These are phyloP conservation scores for Rhyzopertha dominica DNA, from an alignment of 1,140 invertebrate genomes.

Conservation along the genomic window DNA sequence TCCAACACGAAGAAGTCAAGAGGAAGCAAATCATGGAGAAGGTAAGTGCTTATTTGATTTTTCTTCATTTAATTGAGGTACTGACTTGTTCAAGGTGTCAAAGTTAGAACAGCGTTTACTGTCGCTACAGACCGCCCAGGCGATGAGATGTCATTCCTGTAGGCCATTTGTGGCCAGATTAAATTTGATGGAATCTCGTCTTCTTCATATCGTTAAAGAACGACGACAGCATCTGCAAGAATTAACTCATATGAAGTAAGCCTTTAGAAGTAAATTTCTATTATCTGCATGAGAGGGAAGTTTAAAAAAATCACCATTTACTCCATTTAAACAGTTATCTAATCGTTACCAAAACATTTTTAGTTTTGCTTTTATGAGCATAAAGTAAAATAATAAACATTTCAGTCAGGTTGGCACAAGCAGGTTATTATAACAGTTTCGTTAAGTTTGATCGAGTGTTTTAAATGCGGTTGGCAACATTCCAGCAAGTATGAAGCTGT, in stretches of 20 bases:
- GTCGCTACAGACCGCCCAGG: constrained; percentile 61
- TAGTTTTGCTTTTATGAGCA: too few species aligned
- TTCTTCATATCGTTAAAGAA: constrained; percentile 55
- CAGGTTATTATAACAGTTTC: too few species aligned
- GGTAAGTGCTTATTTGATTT: constrained; percentile 47
- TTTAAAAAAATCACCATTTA: too few species aligned
- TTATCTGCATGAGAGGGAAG: too few species aligned
- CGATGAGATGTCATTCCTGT: constrained; percentile 62
- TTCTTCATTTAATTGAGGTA: constrained; percentile 6
- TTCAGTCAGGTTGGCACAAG: too few species aligned
- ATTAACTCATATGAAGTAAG: constrained; percentile 75
- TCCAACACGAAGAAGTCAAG: constrained; percentile 56
- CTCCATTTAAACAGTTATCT: too few species aligned
- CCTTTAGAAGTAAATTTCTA: constrained; percentile 11
- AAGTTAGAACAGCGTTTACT: constrained; percentile 66
- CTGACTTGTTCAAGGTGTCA: constrained; percentile 54
- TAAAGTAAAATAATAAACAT: too few species aligned
- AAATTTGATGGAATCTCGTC: constrained; percentile 53
- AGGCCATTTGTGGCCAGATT: constrained; percentile 55
- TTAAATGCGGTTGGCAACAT: too few species aligned
- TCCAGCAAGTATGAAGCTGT: too few species aligned
- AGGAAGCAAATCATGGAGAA: constrained; percentile 57
- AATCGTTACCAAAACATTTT: too few species aligned
- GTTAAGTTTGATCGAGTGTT: too few species aligned
- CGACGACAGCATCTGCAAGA: constrained; percentile 65